phyloP scores from a whole-genome alignment of 1,140 invertebrate genomes.

The Philotrypesis tridentata region DNA sequence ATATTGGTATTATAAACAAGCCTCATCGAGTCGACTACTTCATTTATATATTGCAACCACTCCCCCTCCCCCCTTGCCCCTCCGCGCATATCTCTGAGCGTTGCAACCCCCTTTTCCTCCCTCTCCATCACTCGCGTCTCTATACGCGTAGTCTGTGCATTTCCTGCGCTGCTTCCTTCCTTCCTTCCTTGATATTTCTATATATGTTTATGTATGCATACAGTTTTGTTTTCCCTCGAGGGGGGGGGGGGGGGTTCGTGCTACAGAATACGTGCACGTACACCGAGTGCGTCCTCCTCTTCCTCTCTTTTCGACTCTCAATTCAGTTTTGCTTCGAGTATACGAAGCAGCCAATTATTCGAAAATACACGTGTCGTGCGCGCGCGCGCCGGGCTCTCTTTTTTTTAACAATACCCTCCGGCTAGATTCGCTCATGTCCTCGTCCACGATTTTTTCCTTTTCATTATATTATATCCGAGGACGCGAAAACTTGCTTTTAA shows the following conservation, averaged over 20 bases:
- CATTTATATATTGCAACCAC: neutral
- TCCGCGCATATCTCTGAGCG: neutral
- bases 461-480: no score
- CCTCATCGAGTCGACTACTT: constrained; percentile 19
- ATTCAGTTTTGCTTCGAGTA: neutral
- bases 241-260: no score
- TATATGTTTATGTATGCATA: no score
- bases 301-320: neutral
- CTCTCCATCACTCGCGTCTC: no score
- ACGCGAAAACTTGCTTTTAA: no score
- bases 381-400: neutral
- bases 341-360: constrained; percentile 42
- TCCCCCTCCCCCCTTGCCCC: neutral
- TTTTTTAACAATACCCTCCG: neutral
- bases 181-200: neutral
- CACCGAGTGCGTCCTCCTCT: constrained; percentile 6
- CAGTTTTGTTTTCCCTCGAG: neutral
- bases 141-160: no score
- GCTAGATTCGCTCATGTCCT: no score
- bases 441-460: no score
- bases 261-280: neutral
- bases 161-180: neutral
- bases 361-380: neutral
- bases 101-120: constrained; percentile 3
- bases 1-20: constrained; percentile 70